phyloP scores from a whole-genome alignment of 1,140 invertebrate genomes.

The Drosophila burlai region DNA sequence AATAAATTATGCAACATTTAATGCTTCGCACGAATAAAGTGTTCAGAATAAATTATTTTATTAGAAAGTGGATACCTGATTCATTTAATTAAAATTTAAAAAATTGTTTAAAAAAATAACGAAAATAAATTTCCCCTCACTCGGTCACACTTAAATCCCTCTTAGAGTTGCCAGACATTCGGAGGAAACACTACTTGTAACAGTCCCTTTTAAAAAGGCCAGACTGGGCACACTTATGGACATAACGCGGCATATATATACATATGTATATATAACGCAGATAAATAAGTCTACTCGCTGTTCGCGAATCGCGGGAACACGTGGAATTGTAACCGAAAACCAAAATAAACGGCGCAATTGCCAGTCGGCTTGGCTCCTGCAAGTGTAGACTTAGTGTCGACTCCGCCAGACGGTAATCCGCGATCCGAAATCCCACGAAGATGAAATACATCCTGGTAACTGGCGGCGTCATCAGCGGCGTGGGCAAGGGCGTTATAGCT shows the following conservation, averaged over 20 bases:
- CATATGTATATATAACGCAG: slow-evolving; percentile 9
- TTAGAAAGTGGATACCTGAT: not conserved
- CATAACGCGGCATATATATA: not conserved
- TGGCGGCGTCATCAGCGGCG: slow-evolving; percentile 98
- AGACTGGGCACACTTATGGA: not conserved
- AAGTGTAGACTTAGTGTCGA: slow-evolving; percentile 2
- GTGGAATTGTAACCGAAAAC: slow-evolving; percentile 19
- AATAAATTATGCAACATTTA: slow-evolving; percentile 39
- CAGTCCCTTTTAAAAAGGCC: not conserved
- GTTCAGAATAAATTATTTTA: not conserved
- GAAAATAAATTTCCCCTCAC: not conserved
- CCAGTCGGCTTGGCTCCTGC: not conserved
- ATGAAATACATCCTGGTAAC: slow-evolving; percentile 97
- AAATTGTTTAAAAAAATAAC: not conserved
- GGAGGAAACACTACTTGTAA: not conserved
- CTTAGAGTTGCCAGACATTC: not conserved
- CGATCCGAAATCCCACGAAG: slow-evolving; percentile 1
- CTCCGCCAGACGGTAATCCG: slow-evolving; percentile 13
- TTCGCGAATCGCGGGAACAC: slow-evolving; percentile 19
- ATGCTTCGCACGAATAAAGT: slow-evolving; percentile 28
- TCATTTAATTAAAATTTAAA: not conserved
- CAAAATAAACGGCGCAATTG: slow-evolving; percentile 50
- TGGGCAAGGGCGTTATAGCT: slow-evolving; percentile 99
- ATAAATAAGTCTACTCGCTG: slow-evolving; percentile 13
- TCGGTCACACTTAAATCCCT: not conserved